Conservation (phyloP, 1,140 invertebrate species). For the Dendroctonus valens region DNA sequence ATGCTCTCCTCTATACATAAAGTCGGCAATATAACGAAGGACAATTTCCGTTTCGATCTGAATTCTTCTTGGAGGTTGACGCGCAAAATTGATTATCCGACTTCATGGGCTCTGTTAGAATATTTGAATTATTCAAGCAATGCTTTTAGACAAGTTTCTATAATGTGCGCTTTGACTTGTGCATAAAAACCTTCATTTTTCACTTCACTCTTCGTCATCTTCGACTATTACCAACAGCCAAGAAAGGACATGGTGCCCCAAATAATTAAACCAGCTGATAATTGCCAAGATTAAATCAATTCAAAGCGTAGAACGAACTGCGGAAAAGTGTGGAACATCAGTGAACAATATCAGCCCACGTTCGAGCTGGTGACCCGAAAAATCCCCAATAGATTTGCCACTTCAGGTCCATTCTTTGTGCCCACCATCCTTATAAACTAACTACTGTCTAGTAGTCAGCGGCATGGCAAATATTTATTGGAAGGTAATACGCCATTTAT, state of each 20-base stretch:
- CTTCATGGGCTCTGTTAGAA: constrained; percentile 2
- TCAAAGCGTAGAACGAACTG: no score
- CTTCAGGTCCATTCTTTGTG: constrained; percentile 22
- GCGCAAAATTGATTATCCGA: constrained; percentile 20
- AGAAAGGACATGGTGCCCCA: no score
- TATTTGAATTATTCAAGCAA: constrained; percentile 16
- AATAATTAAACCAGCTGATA: no score
- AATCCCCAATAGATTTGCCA: constrained; percentile 24
- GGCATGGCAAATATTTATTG: constrained; percentile 32
- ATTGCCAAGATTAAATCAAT: no score
- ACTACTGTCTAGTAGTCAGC: constrained; percentile 34
- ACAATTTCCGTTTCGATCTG: constrained; percentile 22
- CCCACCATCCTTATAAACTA: constrained; percentile 31
- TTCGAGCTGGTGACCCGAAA: constrained; percentile 19
- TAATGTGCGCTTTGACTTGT: no score
- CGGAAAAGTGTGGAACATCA: no score
- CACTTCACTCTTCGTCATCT: no score
- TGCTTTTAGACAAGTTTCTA: not conserved
- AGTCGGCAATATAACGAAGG: constrained; percentile 23
- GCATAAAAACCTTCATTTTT: no score
- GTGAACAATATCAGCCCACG: constrained; percentile 18
- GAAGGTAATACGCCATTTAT: constrained; percentile 32
- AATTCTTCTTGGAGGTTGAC: constrained; percentile 23
- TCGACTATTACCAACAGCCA: no score
- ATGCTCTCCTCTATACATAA: constrained; percentile 11